A percentile compares a stretch with the other conserved stretches of the same genome.
Conservation (phyloP, 2,113 vertebrate genomes). For the Apistogramma diplotaenia region DNA sequence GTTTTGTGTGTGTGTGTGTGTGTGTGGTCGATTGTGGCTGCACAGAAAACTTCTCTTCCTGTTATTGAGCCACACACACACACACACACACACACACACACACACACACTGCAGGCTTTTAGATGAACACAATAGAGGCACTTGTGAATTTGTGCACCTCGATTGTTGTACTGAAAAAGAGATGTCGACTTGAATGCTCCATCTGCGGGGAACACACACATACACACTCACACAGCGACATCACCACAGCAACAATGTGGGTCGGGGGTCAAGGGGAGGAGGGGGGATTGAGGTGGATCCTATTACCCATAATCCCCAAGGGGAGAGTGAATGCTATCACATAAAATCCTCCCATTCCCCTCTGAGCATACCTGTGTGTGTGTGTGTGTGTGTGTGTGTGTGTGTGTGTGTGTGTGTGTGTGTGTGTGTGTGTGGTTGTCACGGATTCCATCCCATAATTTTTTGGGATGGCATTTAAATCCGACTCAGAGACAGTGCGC, state of each 20-base stretch:
- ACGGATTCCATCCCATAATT: conserved; percentile 49
- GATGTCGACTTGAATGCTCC: conserved; percentile 14
- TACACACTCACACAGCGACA: conserved; percentile 4
- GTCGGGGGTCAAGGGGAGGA: conserved; percentile 39
- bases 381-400: background rate
- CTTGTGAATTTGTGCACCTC: conserved; percentile 42
- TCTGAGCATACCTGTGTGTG: background rate
- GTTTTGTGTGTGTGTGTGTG: conserved; percentile 18
- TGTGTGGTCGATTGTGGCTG: background rate
- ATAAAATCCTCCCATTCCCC: conserved; percentile 47
- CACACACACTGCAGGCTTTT: conserved; percentile 19
- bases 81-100: background rate
- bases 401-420: background rate
- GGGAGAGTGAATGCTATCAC: conserved; percentile 44
- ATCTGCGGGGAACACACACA: conserved; percentile 4
- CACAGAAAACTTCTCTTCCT: conserved; percentile 32
- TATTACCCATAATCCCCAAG: conserved; percentile 58
- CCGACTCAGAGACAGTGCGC: background rate
- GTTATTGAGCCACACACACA: conserved; percentile 15
- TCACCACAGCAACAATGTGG: conserved; percentile 16
- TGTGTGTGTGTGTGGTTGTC: background rate
- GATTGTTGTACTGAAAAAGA: conserved; percentile 28
- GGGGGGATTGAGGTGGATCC: conserved; percentile 42
- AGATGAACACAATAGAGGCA: conserved; percentile 26
- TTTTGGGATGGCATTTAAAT: conserved; percentile 52